phyloP scores from a whole-genome alignment of 2,888 invertebrate species.

The Liposcelis brunnea region DNA sequence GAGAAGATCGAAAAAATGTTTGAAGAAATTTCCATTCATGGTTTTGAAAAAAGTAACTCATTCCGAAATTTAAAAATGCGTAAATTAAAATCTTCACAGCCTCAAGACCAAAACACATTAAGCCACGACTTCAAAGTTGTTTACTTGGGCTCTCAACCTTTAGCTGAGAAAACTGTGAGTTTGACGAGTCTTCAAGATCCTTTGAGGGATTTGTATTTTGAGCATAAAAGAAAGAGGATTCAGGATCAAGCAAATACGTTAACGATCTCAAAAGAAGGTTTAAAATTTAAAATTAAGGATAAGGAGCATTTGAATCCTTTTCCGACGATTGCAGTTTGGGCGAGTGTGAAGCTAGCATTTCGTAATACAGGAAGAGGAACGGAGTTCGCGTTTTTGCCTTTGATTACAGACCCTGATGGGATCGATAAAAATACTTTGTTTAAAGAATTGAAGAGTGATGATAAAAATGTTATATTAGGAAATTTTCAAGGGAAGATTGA shows the following conservation, averaged over 20 bases:
- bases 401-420: constrained; percentile 66
- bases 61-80: not conserved
- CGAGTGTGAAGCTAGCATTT: constrained; percentile 69
- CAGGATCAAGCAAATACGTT: constrained; percentile 21
- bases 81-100: not conserved
- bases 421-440: constrained; percentile 56
- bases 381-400: constrained; percentile 64
- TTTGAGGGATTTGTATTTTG: constrained; percentile 48
- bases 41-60: constrained; percentile 1
- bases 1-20: constrained; percentile 78
- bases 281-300: constrained; percentile 52
- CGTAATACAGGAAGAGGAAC: constrained; percentile 35
- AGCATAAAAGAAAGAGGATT: constrained; percentile 13
- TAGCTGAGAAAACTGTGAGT: constrained; percentile 56
- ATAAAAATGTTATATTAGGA: constrained; percentile 21
- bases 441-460: constrained; percentile 33
- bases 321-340: constrained; percentile 85
- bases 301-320: constrained; percentile 54
- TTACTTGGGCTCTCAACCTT: constrained; percentile 63
- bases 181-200: constrained; percentile 68
- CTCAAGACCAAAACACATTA: constrained; percentile 8
- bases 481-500: constrained; percentile 14
- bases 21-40: constrained; percentile 22
- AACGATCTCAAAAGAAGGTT: constrained; percentile 49
- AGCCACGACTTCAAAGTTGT: constrained; percentile 36